Evolutionary conservation across 2,888 invertebrate genomes (phyloP).

Genomic region (Brachycybe producta): DNA sequence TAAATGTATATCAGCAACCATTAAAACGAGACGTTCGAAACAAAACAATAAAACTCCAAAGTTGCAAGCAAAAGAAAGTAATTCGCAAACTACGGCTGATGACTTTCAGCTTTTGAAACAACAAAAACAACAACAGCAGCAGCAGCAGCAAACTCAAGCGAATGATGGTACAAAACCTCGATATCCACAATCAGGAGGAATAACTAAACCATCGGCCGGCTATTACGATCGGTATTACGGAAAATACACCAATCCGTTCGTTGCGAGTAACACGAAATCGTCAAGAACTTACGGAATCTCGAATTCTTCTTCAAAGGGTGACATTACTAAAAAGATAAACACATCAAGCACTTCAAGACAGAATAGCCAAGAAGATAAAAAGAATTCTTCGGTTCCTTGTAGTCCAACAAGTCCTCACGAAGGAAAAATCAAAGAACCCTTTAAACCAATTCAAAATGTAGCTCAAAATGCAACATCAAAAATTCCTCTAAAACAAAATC

Average conservation of each 20-base stretch:
- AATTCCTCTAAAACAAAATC: too few relatives aligned
- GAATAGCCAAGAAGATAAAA: constrained; percentile 7
- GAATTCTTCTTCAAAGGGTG: neutral
- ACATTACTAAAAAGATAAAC: neutral
- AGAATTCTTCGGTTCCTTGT: neutral
- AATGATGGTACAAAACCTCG: neutral
- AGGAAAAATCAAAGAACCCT: too few relatives aligned
- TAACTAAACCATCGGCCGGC: constrained; percentile 2
- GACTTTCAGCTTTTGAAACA: constrained; percentile 7
- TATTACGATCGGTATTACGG: constrained; percentile 13
- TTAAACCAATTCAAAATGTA: too few relatives aligned
- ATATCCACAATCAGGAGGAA: neutral
- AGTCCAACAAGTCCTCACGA: too few relatives aligned
- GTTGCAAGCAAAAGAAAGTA: neutral
- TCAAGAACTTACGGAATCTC: neutral
- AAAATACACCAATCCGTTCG: neutral
- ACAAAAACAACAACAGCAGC: too few relatives aligned
- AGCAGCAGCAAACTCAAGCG: neutral
- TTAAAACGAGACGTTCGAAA: neutral
- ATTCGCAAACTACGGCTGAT: neutral
- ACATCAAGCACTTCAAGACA: neutral
- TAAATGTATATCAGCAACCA: neutral
- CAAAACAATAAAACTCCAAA: neutral
- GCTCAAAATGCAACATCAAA: too few relatives aligned
- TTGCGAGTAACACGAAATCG: neutral